Percentiles rank a stretch among this genome's conserved stretches.
phyloP scores from a whole-genome alignment of 2,888 invertebrate species.

The Lathronympha strigana region DNA sequence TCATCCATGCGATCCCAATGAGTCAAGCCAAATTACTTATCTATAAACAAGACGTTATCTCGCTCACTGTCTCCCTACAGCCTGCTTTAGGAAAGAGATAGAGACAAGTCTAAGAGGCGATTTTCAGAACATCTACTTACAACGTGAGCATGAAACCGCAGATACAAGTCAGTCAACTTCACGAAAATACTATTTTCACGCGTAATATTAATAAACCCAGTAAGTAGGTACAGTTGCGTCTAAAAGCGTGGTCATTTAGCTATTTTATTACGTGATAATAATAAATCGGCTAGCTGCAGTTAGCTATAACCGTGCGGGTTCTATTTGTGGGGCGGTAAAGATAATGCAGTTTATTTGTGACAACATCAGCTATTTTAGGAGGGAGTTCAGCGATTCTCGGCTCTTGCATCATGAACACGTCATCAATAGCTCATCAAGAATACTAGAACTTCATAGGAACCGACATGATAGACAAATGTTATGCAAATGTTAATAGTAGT shows the following conservation, averaged over 20 bases:
- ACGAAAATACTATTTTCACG: neutral
- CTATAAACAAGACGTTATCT: neutral
- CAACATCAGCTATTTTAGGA: slow-evolving; percentile 9
- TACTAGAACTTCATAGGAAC: too few relatives aligned
- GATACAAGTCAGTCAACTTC: neutral
- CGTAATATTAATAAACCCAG: neutral
- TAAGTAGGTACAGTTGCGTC: neutral
- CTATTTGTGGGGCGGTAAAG: slow-evolving; percentile 7
- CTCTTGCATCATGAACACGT: slow-evolving; percentile 1
- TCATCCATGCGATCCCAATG: slow-evolving; percentile 16
- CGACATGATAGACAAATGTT: too few relatives aligned
- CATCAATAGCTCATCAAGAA: too few relatives aligned
- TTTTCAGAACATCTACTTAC: neutral
- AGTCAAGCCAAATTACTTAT: neutral
- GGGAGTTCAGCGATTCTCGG: neutral
- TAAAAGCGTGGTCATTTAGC: slow-evolving; percentile 1
- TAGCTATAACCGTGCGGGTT: neutral
- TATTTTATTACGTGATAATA: slow-evolving; percentile 10
- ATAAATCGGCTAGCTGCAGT: slow-evolving; percentile 4
- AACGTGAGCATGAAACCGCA: slow-evolving; percentile 2
- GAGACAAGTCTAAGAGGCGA: neutral
- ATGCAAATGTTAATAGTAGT: too few relatives aligned
- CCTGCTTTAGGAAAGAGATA: neutral
- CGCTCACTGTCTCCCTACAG: neutral
- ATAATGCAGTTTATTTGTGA: slow-evolving; percentile 21